phyloP scores from a whole-genome alignment of 1,140 invertebrate genomes.

The Capitella teleta region DNA sequence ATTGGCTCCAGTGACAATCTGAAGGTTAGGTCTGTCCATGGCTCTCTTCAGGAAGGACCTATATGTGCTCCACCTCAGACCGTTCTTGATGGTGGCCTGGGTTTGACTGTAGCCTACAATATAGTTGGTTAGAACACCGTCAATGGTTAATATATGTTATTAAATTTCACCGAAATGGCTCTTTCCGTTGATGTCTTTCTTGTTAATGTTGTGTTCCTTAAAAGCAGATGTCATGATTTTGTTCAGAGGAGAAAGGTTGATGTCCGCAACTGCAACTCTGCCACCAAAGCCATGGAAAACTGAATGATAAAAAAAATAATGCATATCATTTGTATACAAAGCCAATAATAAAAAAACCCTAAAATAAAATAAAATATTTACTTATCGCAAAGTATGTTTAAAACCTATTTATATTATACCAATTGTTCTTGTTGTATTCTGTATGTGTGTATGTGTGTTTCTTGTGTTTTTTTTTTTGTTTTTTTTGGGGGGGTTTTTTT shows the following conservation, averaged over 20 bases:
- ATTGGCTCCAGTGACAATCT: slow-evolving; percentile 71
- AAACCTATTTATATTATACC: no score
- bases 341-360: no score
- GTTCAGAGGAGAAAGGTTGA: slow-evolving; percentile 11
- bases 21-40: slow-evolving; percentile 65
- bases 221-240: slow-evolving; percentile 8
- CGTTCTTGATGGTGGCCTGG: slow-evolving; percentile 73
- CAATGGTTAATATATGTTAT: neutral
- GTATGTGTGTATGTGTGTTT: no score
- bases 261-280: slow-evolving; percentile 7
- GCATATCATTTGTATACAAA: no score
- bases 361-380: no score
- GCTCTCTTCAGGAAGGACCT: slow-evolving; percentile 78
- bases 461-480: no score
- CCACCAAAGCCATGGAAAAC: slow-evolving; percentile 14
- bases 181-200: slow-evolving; percentile 75
- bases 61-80: slow-evolving; percentile 72
- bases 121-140: neutral
- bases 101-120: slow-evolving; percentile 26
- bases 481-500: no score
- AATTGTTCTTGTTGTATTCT: no score
- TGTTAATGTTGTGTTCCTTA: slow-evolving; percentile 70
- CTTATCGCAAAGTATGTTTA: no score
- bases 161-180: slow-evolving; percentile 59
- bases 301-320: no score